phyloP scores from a whole-genome alignment of 2,888 invertebrate genomes.

The Augiades crinisus region DNA sequence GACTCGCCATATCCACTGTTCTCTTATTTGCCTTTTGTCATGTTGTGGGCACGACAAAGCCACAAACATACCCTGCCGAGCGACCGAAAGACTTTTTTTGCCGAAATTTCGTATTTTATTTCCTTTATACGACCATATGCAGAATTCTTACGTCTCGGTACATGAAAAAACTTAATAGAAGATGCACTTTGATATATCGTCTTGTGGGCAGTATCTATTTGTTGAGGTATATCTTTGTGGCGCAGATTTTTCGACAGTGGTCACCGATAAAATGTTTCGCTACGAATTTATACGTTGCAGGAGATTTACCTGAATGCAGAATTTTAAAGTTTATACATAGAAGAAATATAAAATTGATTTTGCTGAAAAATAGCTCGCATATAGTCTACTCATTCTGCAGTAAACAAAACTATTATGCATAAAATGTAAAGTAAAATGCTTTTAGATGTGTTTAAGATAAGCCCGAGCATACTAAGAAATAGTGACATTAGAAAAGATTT shows the following conservation, averaged over 20 bases:
- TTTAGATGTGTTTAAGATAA: too few relatives aligned
- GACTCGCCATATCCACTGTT: conserved; percentile 61
- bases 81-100: conserved; percentile 68
- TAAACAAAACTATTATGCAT: too few relatives aligned
- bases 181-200: conserved; percentile 71
- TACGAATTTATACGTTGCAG: not conserved
- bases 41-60: conserved; percentile 79
- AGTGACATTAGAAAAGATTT: too few relatives aligned
- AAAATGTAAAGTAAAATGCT: too few relatives aligned
- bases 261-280: conserved; percentile 2
- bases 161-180: conserved; percentile 65
- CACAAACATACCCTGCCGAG: conserved; percentile 78
- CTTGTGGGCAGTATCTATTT: conserved; percentile 53
- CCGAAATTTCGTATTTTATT: conserved; percentile 73
- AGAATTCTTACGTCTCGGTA: conserved; percentile 43
- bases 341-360: too few relatives aligned
- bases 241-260: conserved; percentile 38
- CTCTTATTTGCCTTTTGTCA: conserved; percentile 80
- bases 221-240: conserved; percentile 52
- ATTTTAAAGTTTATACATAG: not conserved
- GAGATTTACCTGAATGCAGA: not conserved
- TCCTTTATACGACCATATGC: conserved; percentile 61
- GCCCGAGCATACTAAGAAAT: too few relatives aligned
- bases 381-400: too few relatives aligned
- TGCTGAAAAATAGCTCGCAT: too few relatives aligned